phyloP scores from a whole-genome alignment of 2,797 vertebrate genomes.

The Thamnophis elegans region DNA sequence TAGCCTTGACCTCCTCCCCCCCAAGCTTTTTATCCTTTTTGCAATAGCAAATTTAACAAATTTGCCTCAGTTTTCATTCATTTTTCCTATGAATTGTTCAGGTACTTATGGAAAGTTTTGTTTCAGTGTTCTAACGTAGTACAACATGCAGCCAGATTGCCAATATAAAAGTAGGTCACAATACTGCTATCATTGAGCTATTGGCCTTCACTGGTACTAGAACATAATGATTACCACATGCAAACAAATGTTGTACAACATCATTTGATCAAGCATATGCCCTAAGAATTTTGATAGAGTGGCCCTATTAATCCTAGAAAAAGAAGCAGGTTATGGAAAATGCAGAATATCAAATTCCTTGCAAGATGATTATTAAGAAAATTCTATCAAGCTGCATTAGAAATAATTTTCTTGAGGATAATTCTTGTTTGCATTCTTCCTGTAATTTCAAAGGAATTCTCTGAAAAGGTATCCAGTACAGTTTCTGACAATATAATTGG shows the following conservation, averaged over 20 bases:
- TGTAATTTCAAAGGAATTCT: slow-evolving; percentile 30
- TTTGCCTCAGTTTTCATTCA: not conserved
- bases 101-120: not conserved
- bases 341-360: not conserved
- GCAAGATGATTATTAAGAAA: not conserved
- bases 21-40: not conserved
- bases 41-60: not conserved
- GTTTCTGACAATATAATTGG: slow-evolving; percentile 35
- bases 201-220: not conserved
- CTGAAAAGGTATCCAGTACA: slow-evolving; percentile 20
- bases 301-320: not conserved
- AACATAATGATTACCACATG: not conserved
- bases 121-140: not conserved
- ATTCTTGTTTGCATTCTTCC: slow-evolving; percentile 17
- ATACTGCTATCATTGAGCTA: not conserved
- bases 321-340: slow-evolving; percentile 8
- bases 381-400: slow-evolving; percentile 7
- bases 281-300: not conserved
- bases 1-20: not conserved
- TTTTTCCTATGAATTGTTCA: not conserved
- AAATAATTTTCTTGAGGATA: slow-evolving; percentile 23
- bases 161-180: not conserved
- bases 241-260: slow-evolving; percentile 25
- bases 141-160: not conserved
- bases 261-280: not conserved